Conservation (phyloP, 2,888 invertebrate genomes). For the Philereme transversata region DNA sequence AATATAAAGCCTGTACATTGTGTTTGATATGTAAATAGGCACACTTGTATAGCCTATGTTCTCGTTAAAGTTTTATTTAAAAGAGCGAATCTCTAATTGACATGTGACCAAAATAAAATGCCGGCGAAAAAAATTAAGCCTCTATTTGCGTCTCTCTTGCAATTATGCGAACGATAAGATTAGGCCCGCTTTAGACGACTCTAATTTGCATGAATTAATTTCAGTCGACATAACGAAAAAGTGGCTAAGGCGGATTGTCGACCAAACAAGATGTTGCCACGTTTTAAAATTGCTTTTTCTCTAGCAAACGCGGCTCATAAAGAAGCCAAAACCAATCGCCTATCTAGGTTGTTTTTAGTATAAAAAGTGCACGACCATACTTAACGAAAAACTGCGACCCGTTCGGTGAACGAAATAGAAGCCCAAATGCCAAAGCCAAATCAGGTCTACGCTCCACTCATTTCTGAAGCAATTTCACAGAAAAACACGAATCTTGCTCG, state of each 20-base stretch:
- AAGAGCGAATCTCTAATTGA: constrained; percentile 42
- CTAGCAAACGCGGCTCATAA: too few species aligned
- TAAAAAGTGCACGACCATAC: too few species aligned
- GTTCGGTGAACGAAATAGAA: too few species aligned
- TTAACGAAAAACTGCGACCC: too few species aligned
- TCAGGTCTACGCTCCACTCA: too few species aligned
- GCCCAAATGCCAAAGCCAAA: too few species aligned
- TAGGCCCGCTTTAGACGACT: constrained; percentile 66
- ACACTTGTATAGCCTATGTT: neutral
- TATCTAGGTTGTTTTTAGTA: too few species aligned
- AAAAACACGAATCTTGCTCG: too few species aligned
- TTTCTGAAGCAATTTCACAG: too few species aligned
- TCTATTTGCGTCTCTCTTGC: constrained; percentile 54
- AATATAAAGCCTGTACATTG: neutral
- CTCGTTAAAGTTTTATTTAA: constrained; percentile 12
- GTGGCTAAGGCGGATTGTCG: constrained; percentile 37
- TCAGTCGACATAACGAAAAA: constrained; percentile 61
- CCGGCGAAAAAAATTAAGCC: constrained; percentile 55
- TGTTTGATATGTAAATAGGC: neutral
- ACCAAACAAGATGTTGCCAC: too few species aligned
- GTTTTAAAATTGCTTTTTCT: too few species aligned
- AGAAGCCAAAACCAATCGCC: too few species aligned
- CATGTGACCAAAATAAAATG: constrained; percentile 50
- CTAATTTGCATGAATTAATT: constrained; percentile 73
- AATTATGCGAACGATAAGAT: constrained; percentile 68